Percentiles rank a stretch among this genome's conserved stretches.
Conservation (phyloP, 2,797 vertebrate genomes). For the Tadarida brasiliensis region DNA sequence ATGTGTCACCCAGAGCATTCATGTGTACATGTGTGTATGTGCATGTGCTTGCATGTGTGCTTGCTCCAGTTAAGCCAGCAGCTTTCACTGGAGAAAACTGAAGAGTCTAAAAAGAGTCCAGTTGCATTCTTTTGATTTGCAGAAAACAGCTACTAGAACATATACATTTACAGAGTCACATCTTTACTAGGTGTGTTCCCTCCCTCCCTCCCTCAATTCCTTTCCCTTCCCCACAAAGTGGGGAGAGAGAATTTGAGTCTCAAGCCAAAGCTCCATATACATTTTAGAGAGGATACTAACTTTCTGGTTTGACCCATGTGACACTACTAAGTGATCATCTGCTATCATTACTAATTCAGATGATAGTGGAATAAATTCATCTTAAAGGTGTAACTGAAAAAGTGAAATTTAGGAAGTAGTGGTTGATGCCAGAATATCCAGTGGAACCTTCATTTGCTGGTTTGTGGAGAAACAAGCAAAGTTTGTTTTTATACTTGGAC, state of each 20-base stretch:
- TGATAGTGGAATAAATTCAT: not conserved
- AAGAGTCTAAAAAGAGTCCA: not conserved
- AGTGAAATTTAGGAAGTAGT: constrained; percentile 36
- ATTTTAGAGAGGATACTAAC: constrained; percentile 13
- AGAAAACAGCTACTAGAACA: constrained; percentile 21
- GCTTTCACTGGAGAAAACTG: not conserved
- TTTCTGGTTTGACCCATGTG: not conserved
- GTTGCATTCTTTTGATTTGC: not conserved
- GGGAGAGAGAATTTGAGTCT: not conserved
- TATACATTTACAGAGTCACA: not conserved
- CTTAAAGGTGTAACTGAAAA: constrained; percentile 27
- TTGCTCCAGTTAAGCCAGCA: not conserved
- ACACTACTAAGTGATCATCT: not conserved
- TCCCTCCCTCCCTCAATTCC: not conserved
- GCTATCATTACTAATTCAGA: not conserved
- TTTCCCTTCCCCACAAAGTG: not conserved
- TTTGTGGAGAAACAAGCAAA: constrained; percentile 31
- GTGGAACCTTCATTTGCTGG: constrained; percentile 4
- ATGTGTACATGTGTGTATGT: too few species aligned
- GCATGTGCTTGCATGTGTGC: not conserved
- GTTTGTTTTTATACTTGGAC: constrained; percentile 41
- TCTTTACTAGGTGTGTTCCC: not conserved
- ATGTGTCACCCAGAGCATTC: not conserved
- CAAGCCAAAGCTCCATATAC: not conserved
- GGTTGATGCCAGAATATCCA: not conserved